A percentile compares a stretch with the other conserved stretches of the same genome.
Conservation (phyloP, 2,113 vertebrate species). For the Hoplias malabaricus region DNA sequence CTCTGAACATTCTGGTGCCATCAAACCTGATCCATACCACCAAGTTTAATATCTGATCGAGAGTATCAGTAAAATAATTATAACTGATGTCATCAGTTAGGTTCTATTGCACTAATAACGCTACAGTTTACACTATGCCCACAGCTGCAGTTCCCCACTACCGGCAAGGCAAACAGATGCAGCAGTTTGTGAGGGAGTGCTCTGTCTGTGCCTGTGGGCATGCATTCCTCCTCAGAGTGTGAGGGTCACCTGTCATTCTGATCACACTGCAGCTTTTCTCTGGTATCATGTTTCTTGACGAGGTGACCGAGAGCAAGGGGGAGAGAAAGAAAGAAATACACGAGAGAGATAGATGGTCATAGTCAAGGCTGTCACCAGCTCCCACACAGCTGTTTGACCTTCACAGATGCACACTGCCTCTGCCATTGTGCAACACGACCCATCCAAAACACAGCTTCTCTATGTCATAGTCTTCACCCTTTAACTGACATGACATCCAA, state of each 20-base stretch:
- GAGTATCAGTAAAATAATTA: no score
- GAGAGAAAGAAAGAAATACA: conserved; percentile 44
- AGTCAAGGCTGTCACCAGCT: conserved; percentile 58
- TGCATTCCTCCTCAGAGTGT: background rate
- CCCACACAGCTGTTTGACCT: conserved; percentile 61
- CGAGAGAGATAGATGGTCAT: conserved; percentile 32
- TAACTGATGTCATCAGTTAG: background rate
- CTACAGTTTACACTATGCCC: background rate
- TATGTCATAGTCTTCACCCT: background rate
- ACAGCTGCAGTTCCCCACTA: conserved; percentile 52
- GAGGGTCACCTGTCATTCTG: conserved; percentile 67
- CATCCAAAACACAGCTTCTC: background rate
- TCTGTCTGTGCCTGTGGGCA: background rate
- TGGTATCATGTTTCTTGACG: conserved; percentile 45
- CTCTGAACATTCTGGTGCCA: background rate
- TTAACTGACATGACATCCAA: background rate
- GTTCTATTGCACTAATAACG: background rate
- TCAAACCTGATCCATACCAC: background rate
- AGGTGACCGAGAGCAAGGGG: conserved; percentile 12
- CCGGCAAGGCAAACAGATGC: conserved; percentile 63
- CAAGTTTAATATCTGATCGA: background rate
- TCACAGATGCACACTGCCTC: conserved; percentile 24
- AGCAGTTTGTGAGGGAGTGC: conserved; percentile 53
- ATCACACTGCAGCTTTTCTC: conserved; percentile 62
- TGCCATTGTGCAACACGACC: conserved; percentile 8